Evolutionary conservation across 2,113 vertebrate genomes (phyloP), one percentile per base, ranked within the genome.

Genomic region (Caranx melampygus): DNA sequence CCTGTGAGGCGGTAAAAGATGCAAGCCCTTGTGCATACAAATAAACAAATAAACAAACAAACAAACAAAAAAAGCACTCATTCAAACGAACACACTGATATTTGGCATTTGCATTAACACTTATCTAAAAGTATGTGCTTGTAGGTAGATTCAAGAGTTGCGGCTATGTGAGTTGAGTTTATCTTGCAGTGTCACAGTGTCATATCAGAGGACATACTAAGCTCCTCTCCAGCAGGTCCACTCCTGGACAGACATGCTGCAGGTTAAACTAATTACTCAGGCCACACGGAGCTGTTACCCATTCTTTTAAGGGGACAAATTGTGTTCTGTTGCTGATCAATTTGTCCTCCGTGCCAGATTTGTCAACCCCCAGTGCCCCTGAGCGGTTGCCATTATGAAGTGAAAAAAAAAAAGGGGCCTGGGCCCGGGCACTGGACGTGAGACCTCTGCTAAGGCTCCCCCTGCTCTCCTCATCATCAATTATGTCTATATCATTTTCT

Each of bases 401-500:
- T 74, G 81, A 49, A 85, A 85, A 78, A 83, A 79, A 65, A 82
- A 82, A 55, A 79, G 75, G 76, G 78, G 59, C 45, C 13, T 9
- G 81, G 15, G 55, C 37, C 77, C 45, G 51, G 72, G 72, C 66
- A 85, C 55, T 82, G 78, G 88, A 92, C 54, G 66, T 79, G 80
- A 83, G 86, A 89, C 86, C 84, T 85, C 88, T 82, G 79, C 84
- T 73, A 86, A 86, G 71, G 62, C 87, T 88, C 79, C 83, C 89
- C 15, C 45, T 87, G 77, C 85, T 88, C 85, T 86, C 75, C 82
- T 90, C 80, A 82, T 91, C 89, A 93, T 92, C 91, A 93, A 91
- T 93, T 93, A 93, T 20, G 89, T 91, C 91, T 92, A 87, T 90
- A 94, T 92, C 83, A 87, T 91, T 91, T 91, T 88, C 87, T 90